Conservation (phyloP, 53 echinoderm and acorn worm species). For the Arbacia lixula region DNA sequence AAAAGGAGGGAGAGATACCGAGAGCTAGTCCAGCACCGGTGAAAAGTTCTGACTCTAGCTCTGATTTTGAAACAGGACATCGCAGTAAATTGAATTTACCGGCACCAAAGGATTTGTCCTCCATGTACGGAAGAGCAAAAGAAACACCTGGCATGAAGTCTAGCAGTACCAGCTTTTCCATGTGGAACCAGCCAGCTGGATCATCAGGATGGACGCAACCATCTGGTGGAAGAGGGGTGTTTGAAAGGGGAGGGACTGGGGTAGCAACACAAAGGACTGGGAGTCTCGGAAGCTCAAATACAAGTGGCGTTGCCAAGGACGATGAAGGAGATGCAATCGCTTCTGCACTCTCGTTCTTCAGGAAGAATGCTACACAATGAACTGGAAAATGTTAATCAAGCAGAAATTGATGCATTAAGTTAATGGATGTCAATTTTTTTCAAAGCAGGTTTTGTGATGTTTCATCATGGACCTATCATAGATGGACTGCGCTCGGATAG, state of each 20-base stretch:
- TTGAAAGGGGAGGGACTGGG: not conserved
- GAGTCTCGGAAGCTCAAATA: too few species aligned
- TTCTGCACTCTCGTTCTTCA: slow-evolving; percentile 64
- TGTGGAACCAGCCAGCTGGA: slow-evolving; percentile 13
- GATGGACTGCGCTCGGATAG: too few species aligned
- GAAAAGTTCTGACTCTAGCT: not conserved
- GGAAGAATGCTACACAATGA: slow-evolving; percentile 55
- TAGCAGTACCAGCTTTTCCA: slow-evolving; percentile 18
- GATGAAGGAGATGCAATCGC: slow-evolving; percentile 52
- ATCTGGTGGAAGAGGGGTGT: not conserved
- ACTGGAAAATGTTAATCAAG: not conserved
- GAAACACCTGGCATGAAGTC: slow-evolving; percentile 33
- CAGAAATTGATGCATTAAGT: too few species aligned
- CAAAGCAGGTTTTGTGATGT: too few species aligned
- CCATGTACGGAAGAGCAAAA: slow-evolving; percentile 35
- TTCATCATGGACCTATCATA: too few species aligned
- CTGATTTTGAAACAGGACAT: not conserved
- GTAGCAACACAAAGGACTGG: too few species aligned
- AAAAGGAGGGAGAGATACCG: not conserved
- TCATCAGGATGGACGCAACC: not conserved
- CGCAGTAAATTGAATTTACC: slow-evolving; percentile 19
- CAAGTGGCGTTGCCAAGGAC: too few species aligned
- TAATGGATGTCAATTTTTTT: too few species aligned
- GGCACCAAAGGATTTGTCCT: slow-evolving; percentile 27
- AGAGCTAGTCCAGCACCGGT: not conserved